Evolutionary conservation across 2,888 invertebrate genomes (phyloP).

Genomic region (Sipha maydis): DNA sequence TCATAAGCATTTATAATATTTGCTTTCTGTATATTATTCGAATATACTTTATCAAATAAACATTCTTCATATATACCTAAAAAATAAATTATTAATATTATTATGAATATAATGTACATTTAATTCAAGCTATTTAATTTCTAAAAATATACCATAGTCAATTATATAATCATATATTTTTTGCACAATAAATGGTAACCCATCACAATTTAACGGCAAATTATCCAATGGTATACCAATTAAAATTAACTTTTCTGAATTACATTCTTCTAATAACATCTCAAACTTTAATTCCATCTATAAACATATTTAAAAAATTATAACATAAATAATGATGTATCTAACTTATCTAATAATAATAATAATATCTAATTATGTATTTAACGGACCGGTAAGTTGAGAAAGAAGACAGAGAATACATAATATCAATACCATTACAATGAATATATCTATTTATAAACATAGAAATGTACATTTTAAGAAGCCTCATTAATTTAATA

Average conservation of each 20-base stretch:
- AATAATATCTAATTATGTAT: too few relatives aligned
- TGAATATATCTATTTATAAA: too few relatives aligned
- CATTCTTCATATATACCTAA: slow-evolving; percentile 36
- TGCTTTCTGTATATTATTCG: neutral
- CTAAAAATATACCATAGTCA: slow-evolving; percentile 31
- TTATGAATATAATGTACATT: neutral
- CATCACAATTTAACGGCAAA: slow-evolving; percentile 49
- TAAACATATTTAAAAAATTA: neutral
- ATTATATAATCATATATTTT: slow-evolving; percentile 44
- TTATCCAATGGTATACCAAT: slow-evolving; percentile 48
- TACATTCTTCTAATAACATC: slow-evolving; percentile 47
- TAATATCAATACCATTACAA: too few relatives aligned
- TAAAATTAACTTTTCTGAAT: slow-evolving; percentile 36
- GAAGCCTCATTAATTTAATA: too few relatives aligned
- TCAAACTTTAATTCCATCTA: slow-evolving; percentile 41
- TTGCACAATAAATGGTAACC: slow-evolving; percentile 44
- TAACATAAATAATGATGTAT: too few relatives aligned
- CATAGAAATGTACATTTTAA: too few relatives aligned
- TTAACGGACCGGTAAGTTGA: too few relatives aligned
- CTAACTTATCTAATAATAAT: too few relatives aligned
- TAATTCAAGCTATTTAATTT: neutral
- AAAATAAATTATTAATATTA: neutral
- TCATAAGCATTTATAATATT: slow-evolving; percentile 51
- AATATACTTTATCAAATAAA: slow-evolving; percentile 41
- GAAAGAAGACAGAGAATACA: too few relatives aligned